Evolutionary conservation across 2,888 invertebrate species (phyloP).

Genomic region (Seladonia tumulorum): DNA sequence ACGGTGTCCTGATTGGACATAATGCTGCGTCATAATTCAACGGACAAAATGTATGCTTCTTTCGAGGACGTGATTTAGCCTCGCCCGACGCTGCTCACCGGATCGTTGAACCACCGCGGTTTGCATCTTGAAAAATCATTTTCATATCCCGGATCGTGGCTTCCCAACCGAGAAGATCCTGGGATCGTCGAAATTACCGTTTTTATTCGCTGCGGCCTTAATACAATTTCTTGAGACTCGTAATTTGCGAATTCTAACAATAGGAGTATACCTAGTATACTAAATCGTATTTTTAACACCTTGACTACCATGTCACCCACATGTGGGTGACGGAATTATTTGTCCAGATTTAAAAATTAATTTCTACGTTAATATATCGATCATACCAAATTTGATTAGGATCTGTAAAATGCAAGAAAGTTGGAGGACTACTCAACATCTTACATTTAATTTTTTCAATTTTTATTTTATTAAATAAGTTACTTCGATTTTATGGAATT

Average conservation of each 20-base stretch:
- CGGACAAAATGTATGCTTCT: slow-evolving; percentile 53
- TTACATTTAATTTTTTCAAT: too few species aligned
- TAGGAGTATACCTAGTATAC: too few species aligned
- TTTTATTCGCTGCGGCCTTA: not conserved
- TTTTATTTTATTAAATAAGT: too few species aligned
- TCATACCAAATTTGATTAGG: too few species aligned
- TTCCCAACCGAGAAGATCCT: not conserved
- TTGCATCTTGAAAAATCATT: slow-evolving; percentile 21
- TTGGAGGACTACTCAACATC: too few species aligned
- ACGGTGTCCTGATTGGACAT: slow-evolving; percentile 60
- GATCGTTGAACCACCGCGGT: slow-evolving; percentile 17
- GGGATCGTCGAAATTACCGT: not conserved
- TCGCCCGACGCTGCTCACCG: slow-evolving; percentile 44
- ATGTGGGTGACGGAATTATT: too few species aligned
- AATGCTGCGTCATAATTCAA: slow-evolving; percentile 68
- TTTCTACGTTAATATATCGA: too few species aligned
- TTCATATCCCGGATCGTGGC: not conserved
- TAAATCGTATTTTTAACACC: too few species aligned
- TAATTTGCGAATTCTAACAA: not conserved
- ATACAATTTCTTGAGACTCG: not conserved
- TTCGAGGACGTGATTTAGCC: slow-evolving; percentile 59
- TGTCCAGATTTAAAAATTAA: too few species aligned
- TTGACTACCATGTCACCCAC: too few species aligned
- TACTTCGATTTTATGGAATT: too few species aligned
- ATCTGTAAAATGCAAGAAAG: too few species aligned